phyloP scores from a whole-genome alignment of 2,113 vertebrate genomes.

The Corydoras maculifer region DNA sequence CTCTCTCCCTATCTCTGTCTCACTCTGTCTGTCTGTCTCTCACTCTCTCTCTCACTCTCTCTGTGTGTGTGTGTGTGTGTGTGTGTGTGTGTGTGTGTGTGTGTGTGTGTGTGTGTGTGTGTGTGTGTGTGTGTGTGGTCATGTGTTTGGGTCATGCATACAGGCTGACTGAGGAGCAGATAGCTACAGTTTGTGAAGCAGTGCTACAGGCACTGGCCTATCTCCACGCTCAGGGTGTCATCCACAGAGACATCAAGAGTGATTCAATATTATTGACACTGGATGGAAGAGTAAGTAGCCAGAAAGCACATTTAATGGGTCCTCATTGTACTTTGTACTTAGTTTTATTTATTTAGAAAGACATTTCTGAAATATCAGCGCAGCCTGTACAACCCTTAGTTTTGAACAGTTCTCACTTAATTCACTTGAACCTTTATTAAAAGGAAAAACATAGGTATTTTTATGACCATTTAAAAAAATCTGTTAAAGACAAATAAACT shows the following conservation, averaged over 20 bases:
- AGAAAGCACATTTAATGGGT: too few relatives aligned
- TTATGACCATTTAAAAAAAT: too few relatives aligned
- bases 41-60: not conserved
- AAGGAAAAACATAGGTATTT: too few relatives aligned
- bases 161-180: slow-evolving; percentile 87
- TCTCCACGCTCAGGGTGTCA: slow-evolving; percentile 85
- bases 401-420: too few relatives aligned
- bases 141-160: slow-evolving; percentile 3
- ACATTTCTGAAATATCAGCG: too few relatives aligned
- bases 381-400: too few relatives aligned
- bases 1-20: too few relatives aligned
- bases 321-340: too few relatives aligned
- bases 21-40: too few relatives aligned
- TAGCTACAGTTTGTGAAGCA: slow-evolving; percentile 81
- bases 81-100: slow-evolving; percentile 11
- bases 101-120: slow-evolving; percentile 14
- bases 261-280: slow-evolving; percentile 87
- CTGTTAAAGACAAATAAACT: too few relatives aligned
- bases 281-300: slow-evolving; percentile 74
- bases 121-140: not conserved
- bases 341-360: too few relatives aligned
- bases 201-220: slow-evolving; percentile 84
- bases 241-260: slow-evolving; percentile 91
- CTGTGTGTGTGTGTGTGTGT: slow-evolving; percentile 10
- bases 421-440: too few relatives aligned